Evolutionary conservation across 92 coral and sea anemone species (phyloP).

Genomic region (Palythoa grandiflora): DNA sequence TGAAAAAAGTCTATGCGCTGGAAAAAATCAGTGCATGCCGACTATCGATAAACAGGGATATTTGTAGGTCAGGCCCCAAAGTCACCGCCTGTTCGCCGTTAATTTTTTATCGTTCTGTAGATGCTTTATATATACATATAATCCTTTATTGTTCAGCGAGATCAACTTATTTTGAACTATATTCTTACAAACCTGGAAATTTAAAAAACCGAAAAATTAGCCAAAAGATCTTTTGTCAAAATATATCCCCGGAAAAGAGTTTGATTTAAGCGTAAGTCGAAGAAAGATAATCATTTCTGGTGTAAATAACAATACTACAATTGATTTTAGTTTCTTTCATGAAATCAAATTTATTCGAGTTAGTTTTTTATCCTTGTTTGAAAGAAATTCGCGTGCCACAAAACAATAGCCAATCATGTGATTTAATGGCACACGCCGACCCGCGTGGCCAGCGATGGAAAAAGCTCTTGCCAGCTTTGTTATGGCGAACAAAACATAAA

Average conservation of each 20-base stretch:
- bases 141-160: background rate
- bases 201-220: background rate
- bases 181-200: background rate
- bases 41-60: too few species aligned
- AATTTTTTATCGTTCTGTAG: background rate
- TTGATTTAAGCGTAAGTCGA: background rate
- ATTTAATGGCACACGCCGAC: slow-evolving; percentile 36
- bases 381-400: slow-evolving; percentile 78
- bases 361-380: slow-evolving; percentile 21
- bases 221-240: background rate
- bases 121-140: background rate
- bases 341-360: background rate
- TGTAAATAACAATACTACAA: background rate
- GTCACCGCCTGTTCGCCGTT: background rate
- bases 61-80: too few species aligned
- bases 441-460: slow-evolving; percentile 33
- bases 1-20: too few species aligned
- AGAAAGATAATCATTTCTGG: background rate
- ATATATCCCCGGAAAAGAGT: background rate
- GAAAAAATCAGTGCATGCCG: too few species aligned
- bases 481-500: slow-evolving; percentile 34
- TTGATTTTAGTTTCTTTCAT: background rate
- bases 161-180: background rate
- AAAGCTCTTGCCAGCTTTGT: background rate
- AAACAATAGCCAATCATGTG: slow-evolving; percentile 38